Base-by-base conservation (phyloP, 2,888 invertebrate species). In the Malacosoma neustria region DNA sequence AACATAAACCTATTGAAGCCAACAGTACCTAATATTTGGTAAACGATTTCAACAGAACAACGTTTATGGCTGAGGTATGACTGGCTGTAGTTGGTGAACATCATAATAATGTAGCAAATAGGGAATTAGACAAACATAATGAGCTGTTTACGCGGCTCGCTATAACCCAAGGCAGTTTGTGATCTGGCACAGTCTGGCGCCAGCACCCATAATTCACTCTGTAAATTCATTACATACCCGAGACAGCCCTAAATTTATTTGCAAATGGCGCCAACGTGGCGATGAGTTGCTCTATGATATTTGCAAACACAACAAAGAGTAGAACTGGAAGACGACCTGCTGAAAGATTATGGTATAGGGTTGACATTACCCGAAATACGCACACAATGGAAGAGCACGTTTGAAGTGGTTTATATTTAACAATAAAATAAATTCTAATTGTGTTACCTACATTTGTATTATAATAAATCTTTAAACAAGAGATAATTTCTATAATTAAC, bases 181-280 rank as follows among this genome's bases (percentile, higher is more conserved):
- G 62, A 79, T 79, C 77, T 71, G 68, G 72, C 70, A 65, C 67
- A 65, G 58, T 54, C 56, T 58, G 70, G 67, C 75, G 73, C 72
- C 72, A 62, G 64, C 64, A 60, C 64, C 69, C 75, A 76, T 80
- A 79, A 75, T 69, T 79, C 76, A 75, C 72, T 75, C 68, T 54
- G 70, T 65, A 70, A 76, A 77, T 81, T 82, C 73, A 77, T 75
- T 74, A 75, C 70, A 77, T 74, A 66, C 69, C 61, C 63, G 71
- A 74, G 75, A 75, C 81, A 75, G 72, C 72, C 79, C 76, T 75
- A 77, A 80, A 81, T 84, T 81, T 82, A 84, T 84, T 73, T 71
- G 71, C 71, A 61, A 71, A 68, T 66, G 84, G 82, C 82, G 84
- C 82, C 82, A 70, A 64, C 58, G 60, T 45, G 65, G 64, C 73